phyloP scores from a whole-genome alignment of 2,888 invertebrate species.

The Cryptophagus acutangulus region DNA sequence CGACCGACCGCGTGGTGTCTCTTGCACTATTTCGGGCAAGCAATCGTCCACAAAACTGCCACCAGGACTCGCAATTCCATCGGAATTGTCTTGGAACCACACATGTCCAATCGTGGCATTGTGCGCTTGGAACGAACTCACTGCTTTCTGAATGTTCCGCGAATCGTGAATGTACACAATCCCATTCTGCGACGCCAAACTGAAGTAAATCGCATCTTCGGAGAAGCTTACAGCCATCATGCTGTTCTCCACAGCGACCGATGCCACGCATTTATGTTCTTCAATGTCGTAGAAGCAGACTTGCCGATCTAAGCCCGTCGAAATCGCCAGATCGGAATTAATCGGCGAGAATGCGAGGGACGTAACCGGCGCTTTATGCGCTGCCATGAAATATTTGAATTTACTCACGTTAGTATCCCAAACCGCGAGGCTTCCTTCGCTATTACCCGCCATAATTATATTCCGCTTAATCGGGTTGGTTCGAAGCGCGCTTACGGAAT shows the following conservation, averaged over 20 bases:
- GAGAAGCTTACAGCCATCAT: slow-evolving; percentile 44
- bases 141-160: slow-evolving; percentile 50
- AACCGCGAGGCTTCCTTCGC: slow-evolving; percentile 42
- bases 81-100: too few relatives aligned
- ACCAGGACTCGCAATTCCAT: too few relatives aligned
- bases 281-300: slow-evolving; percentile 55
- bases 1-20: too few relatives aligned
- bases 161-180: slow-evolving; percentile 53
- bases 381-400: slow-evolving; percentile 34
- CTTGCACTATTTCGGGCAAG: too few relatives aligned
- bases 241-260: slow-evolving; percentile 36
- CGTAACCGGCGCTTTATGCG: slow-evolving; percentile 57
- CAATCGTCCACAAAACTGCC: too few relatives aligned
- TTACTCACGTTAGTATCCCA: slow-evolving; percentile 43
- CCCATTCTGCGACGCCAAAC: slow-evolving; percentile 55
- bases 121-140: slow-evolving; percentile 51
- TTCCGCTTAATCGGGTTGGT: slow-evolving; percentile 39
- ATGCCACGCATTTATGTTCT: slow-evolving; percentile 43
- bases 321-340: slow-evolving; percentile 54
- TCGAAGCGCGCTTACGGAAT: slow-evolving; percentile 36
- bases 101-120: slow-evolving; percentile 51
- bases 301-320: slow-evolving; percentile 55
- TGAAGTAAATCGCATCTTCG: slow-evolving; percentile 46
- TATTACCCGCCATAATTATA: slow-evolving; percentile 40
- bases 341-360: slow-evolving; percentile 54